Conservation (phyloP, 2,888 invertebrate genomes). For the Sphecodes monilicornis region DNA sequence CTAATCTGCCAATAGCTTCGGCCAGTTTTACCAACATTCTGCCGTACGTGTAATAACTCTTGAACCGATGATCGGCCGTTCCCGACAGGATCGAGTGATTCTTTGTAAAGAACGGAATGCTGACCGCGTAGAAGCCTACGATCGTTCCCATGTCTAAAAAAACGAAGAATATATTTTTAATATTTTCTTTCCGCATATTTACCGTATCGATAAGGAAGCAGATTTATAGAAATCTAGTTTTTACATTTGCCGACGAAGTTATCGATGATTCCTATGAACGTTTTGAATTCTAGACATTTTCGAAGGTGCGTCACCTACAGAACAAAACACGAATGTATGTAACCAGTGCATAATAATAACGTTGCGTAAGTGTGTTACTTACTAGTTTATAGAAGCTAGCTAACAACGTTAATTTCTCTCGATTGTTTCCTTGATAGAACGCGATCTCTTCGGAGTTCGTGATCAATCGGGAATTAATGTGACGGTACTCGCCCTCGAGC, state of each 20-base stretch:
- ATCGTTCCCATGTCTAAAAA: constrained; percentile 95
- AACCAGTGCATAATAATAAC: neutral
- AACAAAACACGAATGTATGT: constrained; percentile 35
- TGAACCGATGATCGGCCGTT: constrained; percentile 90
- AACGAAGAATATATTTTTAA: neutral
- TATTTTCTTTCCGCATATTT: neutral
- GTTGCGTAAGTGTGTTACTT: constrained; percentile 26
- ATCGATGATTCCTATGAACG: constrained; percentile 97
- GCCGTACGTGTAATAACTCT: constrained; percentile 96
- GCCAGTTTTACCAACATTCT: constrained; percentile 98
- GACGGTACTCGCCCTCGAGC: constrained; percentile 99
- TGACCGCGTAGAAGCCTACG: constrained; percentile 97
- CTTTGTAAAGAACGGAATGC: constrained; percentile 95
- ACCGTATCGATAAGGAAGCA: neutral
- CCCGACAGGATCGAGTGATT: constrained; percentile 89
- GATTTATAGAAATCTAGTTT: constrained; percentile 66
- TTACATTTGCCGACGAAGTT: constrained; percentile 98
- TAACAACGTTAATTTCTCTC: constrained; percentile 94
- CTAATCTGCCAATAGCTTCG: constrained; percentile 97
- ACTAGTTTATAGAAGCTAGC: constrained; percentile 95
- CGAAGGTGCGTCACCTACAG: constrained; percentile 91
- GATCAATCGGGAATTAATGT: constrained; percentile 97
- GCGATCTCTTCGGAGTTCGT: constrained; percentile 98
- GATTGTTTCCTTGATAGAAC: constrained; percentile 92
- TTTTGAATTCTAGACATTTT: constrained; percentile 94